Evolutionary conservation across 2,888 invertebrate genomes (phyloP), one percentile per base, ranked within the genome.

Genomic region (Pristionchus entomophagus): DNA sequence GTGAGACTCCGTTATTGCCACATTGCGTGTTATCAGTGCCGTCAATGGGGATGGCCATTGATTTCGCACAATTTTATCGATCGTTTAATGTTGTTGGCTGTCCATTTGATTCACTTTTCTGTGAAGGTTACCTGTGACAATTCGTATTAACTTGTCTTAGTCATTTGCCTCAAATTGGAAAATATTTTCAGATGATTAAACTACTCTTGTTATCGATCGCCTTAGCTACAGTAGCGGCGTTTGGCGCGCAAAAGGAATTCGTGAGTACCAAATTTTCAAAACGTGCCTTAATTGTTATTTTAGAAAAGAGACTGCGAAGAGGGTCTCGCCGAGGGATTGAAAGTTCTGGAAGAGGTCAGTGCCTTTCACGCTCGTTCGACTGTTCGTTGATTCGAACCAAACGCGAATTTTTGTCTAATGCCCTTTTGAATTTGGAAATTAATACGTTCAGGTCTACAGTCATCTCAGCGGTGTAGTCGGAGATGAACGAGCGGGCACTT

Each of bases 321-420:
- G 22, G 19, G 38, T 4, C 38, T 59, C 14, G 81, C 81, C 2
- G 56, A 81, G 38, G 81, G 81, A 22, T 26, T 81, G 26, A 81
- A 81, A 41, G 81, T 81, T 6, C 59, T 81, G 35, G 56, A 81
- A 29, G 81, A 81, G 81, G 81, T 81, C 45, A 10, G 45, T n/a
- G n/a, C n/a, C n/a, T n/a, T n/a, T n/a, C n/a, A n/a, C n/a, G n/a
- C n/a, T n/a, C n/a, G n/a, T n/a, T n/a, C n/a, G n/a, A n/a, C n/a
- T n/a, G n/a, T n/a, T n/a, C n/a, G n/a, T n/a, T n/a, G n/a, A n/a
- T n/a, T n/a, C n/a, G n/a, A n/a, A n/a, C n/a, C n/a, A n/a, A n/a
- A n/a, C n/a, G n/a, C n/a, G n/a, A n/a, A n/a, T n/a, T n/a, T n/a
- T n/a, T n/a, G n/a, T n/a, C n/a, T n/a, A n/a, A n/a, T n/a, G n/a